These are phyloP conservation scores for Sternotherus odoratus DNA, from an alignment of 2,797 vertebrate genomes.

Conservation along the genomic window DNA sequence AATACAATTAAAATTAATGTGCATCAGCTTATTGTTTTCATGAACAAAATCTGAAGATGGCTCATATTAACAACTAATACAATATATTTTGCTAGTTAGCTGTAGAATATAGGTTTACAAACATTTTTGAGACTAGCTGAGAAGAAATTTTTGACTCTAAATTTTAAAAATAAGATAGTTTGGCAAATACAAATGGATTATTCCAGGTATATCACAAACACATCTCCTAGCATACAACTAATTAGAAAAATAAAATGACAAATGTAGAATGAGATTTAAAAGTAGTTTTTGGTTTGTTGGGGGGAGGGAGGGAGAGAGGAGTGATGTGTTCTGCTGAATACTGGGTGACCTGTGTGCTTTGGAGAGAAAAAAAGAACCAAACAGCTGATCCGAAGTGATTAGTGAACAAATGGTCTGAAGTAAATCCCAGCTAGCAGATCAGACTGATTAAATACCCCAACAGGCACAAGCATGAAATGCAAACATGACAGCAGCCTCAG, in stretches of 20 bases:
- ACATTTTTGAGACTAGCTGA: neutral
- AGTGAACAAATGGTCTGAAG: conserved; percentile 43
- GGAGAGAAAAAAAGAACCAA: neutral
- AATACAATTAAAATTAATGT: neutral
- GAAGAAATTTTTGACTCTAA: neutral
- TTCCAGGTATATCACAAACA: no score
- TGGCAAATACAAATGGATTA: no score
- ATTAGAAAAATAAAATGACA: neutral
- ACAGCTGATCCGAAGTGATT: conserved; percentile 45
- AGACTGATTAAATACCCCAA: neutral
- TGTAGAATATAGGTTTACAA: neutral
- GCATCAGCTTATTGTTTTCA: neutral
- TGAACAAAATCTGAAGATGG: neutral
- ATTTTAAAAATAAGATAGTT: no score
- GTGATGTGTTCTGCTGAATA: neutral
- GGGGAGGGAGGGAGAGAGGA: no score
- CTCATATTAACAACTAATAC: neutral
- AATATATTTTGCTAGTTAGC: neutral
- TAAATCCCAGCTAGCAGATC: conserved; percentile 32
- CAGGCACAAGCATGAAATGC: conserved; percentile 16
- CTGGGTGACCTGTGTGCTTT: neutral
- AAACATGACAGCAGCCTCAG: neutral
- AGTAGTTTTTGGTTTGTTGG: neutral
- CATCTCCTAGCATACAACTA: neutral
- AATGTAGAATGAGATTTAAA: neutral